A percentile compares a stretch with the other conserved stretches of the same genome.
Evolutionary conservation across 2,797 vertebrate species (phyloP).

Genomic region (Schizopygopsis malacanthus): DNA sequence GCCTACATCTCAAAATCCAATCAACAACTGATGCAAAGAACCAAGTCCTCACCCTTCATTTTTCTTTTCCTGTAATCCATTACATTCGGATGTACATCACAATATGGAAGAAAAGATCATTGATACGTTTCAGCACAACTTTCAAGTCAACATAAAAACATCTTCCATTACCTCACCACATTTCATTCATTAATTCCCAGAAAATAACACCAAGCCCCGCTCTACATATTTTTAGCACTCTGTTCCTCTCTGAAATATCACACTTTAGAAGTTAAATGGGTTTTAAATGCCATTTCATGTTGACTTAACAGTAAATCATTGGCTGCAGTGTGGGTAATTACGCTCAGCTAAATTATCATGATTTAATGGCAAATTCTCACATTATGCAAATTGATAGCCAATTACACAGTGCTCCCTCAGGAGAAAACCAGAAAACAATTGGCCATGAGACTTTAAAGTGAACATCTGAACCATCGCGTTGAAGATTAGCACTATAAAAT

Average conservation of each 20-base stretch:
- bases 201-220: not conserved
- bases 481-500: not conserved
- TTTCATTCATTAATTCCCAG: not conserved
- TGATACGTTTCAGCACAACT: not conserved
- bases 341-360: conserved; percentile 22
- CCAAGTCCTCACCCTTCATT: not conserved
- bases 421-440: conserved; percentile 72
- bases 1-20: not conserved
- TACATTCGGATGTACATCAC: not conserved
- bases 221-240: not conserved
- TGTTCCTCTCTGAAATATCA: not conserved
- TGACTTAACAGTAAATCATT: not conserved
- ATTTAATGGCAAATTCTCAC: conserved; percentile 20
- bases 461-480: conserved; percentile 75
- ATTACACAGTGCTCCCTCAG: conserved; percentile 8
- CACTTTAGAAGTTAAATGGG: not conserved
- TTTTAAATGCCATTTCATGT: not conserved
- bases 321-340: conserved; percentile 33
- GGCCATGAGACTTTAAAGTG: conserved; percentile 81
- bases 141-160: not conserved
- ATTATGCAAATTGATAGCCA: conserved; percentile 20
- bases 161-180: not conserved
- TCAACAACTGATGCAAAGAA: not conserved
- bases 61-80: not conserved
- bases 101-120: not conserved